phyloP scores from a whole-genome alignment of 2,797 vertebrate genomes.

The Yasuhikotakia modesta region DNA sequence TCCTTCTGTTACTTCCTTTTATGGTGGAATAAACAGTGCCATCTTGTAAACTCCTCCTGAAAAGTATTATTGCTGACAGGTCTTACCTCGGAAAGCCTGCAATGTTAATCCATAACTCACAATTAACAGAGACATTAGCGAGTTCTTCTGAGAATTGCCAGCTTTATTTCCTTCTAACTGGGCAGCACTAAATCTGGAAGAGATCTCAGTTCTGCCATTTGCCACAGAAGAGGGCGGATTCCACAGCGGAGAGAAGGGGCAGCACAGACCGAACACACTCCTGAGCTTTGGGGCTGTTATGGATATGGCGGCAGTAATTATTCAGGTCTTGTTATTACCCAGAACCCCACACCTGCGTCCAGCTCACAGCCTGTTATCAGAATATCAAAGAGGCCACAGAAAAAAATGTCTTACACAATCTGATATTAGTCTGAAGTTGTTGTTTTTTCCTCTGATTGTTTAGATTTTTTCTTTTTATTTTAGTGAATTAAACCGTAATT shows the following conservation, averaged over 20 bases:
- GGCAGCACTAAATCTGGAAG: constrained; percentile 95
- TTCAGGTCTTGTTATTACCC: constrained; percentile 99
- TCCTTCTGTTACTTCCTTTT: constrained; percentile 72
- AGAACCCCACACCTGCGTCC: constrained; percentile 95
- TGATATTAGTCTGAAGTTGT: constrained; percentile 9
- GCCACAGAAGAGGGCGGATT: constrained; percentile 87
- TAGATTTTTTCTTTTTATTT: constrained; percentile 21
- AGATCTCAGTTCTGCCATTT: constrained; percentile 96
- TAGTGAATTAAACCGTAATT: background rate
- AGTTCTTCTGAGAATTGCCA: constrained; percentile 89
- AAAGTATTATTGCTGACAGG: constrained; percentile 98
- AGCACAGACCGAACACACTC: constrained; percentile 93
- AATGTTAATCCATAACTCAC: constrained; percentile 99
- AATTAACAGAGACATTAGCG: constrained; percentile 99
- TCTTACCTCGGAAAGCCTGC: constrained; percentile 92
- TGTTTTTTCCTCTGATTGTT: background rate
- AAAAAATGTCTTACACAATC: constrained; percentile 55
- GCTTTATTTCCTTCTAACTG: constrained; percentile 96
- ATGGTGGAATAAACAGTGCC: constrained; percentile 88
- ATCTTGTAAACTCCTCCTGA: constrained; percentile 93
- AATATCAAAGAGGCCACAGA: constrained; percentile 83
- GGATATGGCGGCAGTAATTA: constrained; percentile 98
- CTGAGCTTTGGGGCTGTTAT: constrained; percentile 93
- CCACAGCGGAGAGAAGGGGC: constrained; percentile 83
- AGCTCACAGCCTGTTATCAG: constrained; percentile 88